These are phyloP conservation scores for Apostichopus parvimensis DNA, from an alignment of 35 echinoderm and acorn worm species.

Conservation along the genomic window DNA sequence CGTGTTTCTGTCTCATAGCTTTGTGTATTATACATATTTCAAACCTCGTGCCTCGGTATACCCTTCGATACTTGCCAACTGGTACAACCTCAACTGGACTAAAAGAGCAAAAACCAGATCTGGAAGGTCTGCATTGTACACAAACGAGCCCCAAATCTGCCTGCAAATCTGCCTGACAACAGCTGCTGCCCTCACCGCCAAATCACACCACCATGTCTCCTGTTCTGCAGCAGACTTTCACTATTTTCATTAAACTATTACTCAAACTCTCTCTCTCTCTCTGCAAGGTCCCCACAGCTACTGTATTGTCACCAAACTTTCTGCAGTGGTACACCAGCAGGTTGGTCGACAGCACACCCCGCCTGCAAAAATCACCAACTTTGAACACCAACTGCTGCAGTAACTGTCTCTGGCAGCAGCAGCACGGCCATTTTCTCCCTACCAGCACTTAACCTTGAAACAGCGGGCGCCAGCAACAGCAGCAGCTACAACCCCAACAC, in stretches of 20 bases:
- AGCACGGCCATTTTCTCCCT: constrained; percentile 5
- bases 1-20: no score
- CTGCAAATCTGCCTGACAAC: not conserved
- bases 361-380: not conserved
- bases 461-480: not conserved
- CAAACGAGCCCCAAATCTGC: not conserved
- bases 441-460: not conserved
- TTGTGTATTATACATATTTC: no score
- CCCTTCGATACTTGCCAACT: not conserved
- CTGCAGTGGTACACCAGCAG: not conserved
- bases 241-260: not conserved
- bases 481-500: not conserved
- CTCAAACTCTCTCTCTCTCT: not conserved
- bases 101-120: not conserved
- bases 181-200: not conserved
- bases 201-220: not conserved
- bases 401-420: not conserved
- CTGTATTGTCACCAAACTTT: not conserved
- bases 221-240: not conserved
- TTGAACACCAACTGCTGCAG: not conserved
- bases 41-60: no score
- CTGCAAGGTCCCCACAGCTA: not conserved
- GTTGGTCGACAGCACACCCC: not conserved
- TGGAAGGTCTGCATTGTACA: not conserved
- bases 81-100: not conserved